Conservation (phyloP, 2,797 vertebrate genomes). For the Phoebastria nigripes region DNA sequence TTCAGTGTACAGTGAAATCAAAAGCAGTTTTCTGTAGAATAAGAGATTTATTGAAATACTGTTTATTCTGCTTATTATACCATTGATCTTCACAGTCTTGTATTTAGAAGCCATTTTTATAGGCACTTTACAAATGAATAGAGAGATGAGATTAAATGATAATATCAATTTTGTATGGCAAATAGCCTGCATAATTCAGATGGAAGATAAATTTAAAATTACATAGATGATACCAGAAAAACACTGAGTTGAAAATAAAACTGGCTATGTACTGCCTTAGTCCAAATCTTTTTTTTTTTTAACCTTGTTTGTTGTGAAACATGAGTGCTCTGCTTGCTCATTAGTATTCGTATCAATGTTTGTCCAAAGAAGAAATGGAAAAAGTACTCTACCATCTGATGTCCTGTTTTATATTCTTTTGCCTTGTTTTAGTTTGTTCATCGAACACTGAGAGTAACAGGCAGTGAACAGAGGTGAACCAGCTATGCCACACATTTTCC, state of each 20-base stretch:
- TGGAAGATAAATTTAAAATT: conserved; percentile 16
- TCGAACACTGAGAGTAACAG: background rate
- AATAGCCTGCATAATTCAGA: conserved; percentile 9
- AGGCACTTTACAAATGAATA: conserved; percentile 27
- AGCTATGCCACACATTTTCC: background rate
- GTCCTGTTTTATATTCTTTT: background rate
- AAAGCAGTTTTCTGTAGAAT: background rate
- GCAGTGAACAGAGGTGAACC: background rate
- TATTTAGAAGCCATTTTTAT: conserved; percentile 2
- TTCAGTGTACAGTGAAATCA: background rate
- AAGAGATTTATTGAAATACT: background rate
- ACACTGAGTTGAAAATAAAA: background rate
- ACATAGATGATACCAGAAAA: background rate
- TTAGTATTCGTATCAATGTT: background rate
- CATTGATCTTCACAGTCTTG: background rate
- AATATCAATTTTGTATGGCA: conserved; percentile 20
- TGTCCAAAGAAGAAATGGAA: background rate
- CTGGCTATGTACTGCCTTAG: background rate
- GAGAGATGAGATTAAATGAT: conserved; percentile 6
- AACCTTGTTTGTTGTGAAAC: background rate
- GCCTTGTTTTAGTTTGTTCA: background rate
- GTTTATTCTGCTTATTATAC: background rate
- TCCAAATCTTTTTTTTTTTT: background rate
- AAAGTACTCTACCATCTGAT: background rate
- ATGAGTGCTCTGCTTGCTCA: background rate